Conservation (phyloP, 2,113 vertebrate genomes). For the Acrocephalus kingi region DNA sequence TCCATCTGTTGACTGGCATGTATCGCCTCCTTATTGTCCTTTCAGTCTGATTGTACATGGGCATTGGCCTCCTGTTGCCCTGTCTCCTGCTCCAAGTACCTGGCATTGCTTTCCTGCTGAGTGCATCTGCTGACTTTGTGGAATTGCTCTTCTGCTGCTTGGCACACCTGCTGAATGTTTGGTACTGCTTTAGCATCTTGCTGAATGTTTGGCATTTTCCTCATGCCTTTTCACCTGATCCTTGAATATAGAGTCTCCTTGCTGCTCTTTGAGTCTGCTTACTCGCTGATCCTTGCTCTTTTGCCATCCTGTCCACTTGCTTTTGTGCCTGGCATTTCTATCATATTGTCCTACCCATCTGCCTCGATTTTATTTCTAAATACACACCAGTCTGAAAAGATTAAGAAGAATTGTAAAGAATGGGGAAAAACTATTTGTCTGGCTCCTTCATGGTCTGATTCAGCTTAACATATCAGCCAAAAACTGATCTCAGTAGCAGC, state of each 20-base stretch:
- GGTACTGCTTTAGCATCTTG: conserved; percentile 54
- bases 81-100: conserved; percentile 8
- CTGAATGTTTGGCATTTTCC: conserved; percentile 60
- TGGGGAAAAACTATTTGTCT: conserved; percentile 32
- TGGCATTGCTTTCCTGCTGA: conserved; percentile 55
- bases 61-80: conserved; percentile 48
- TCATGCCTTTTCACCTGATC: conserved; percentile 61
- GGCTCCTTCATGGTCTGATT: conserved; percentile 13
- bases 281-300: conserved; percentile 44
- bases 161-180: conserved; percentile 59
- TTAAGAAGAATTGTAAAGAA: conserved; percentile 54
- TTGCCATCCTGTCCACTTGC: conserved; percentile 48
- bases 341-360: conserved; percentile 57
- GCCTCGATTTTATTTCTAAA: conserved; percentile 65
- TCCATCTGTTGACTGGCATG: conserved; percentile 35
- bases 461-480: conserved; percentile 36
- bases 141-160: conserved; percentile 67
- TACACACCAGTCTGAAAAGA: conserved; percentile 41
- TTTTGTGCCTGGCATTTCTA: conserved; percentile 59
- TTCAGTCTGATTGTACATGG: neutral
- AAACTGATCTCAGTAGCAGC: conserved; percentile 31
- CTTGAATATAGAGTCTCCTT: conserved; percentile 25
- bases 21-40: neutral
- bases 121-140: conserved; percentile 59
- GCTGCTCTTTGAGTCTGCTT: conserved; percentile 44